A percentile compares a stretch with the other conserved stretches of the same genome.
These are phyloP conservation scores for Petromus typicus DNA, from an alignment of 2,113 vertebrate genomes.

Conservation along the genomic window DNA sequence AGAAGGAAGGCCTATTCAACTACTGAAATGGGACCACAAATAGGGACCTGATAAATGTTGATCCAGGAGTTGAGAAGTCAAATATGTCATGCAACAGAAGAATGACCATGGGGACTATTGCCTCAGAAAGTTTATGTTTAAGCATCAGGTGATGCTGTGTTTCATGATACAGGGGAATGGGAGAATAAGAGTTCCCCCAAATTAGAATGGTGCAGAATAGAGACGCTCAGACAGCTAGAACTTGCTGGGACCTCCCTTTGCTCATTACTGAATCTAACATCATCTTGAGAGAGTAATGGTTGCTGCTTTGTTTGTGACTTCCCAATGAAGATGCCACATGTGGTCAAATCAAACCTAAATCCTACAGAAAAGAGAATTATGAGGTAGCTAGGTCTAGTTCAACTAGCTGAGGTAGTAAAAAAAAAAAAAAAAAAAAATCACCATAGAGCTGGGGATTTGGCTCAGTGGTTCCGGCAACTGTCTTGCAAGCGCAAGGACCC, in stretches of 20 bases:
- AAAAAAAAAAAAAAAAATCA: too few species aligned
- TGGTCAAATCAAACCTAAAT: slow-evolving; percentile 22
- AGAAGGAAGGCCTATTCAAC: not conserved
- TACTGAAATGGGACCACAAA: not conserved
- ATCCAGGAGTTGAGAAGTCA: not conserved
- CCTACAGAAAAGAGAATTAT: not conserved
- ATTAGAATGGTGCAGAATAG: not conserved
- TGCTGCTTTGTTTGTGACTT: not conserved
- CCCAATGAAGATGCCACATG: not conserved
- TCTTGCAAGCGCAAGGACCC: too few species aligned
- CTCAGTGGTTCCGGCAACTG: too few species aligned
- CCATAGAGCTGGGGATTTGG: too few species aligned
- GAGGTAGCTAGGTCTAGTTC: slow-evolving; percentile 13
- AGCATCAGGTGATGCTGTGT: not conserved
- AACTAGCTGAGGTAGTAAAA: not conserved
- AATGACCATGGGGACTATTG: not conserved
- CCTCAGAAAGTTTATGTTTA: not conserved
- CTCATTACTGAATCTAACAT: not conserved
- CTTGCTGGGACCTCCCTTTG: not conserved
- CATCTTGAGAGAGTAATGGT: not conserved
- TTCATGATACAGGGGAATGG: not conserved
- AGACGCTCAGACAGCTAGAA: not conserved
- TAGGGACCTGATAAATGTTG: not conserved
- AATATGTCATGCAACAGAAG: not conserved
- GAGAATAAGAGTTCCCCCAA: not conserved